A percentile compares a stretch with the other conserved stretches of the same genome.
Evolutionary conservation across 2,113 vertebrate genomes (phyloP).

Genomic region (Corythornis vintsioides): DNA sequence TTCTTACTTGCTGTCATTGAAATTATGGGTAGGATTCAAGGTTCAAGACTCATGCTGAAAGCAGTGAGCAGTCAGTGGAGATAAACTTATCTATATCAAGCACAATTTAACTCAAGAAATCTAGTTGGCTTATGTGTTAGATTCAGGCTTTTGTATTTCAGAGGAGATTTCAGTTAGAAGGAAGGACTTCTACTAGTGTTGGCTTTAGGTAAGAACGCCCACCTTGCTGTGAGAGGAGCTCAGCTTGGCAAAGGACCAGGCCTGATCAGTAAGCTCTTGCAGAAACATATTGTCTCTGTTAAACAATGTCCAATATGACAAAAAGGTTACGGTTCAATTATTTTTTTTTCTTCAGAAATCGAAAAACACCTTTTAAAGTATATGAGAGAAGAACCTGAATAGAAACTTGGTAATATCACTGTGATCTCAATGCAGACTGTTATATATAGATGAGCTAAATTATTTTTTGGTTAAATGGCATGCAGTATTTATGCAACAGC

Average conservation of each 20-base stretch:
- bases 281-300: not conserved
- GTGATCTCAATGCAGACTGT: not conserved
- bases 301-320: not conserved
- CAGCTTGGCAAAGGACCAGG: not conserved
- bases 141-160: not conserved
- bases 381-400: not conserved
- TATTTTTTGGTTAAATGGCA: not conserved
- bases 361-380: not conserved
- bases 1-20: not conserved
- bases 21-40: not conserved
- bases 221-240: not conserved
- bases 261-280: not conserved
- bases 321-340: not conserved
- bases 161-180: not conserved
- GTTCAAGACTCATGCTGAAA: not conserved
- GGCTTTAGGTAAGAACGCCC: not conserved
- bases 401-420: not conserved
- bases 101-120: not conserved
- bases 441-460: not conserved
- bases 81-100: not conserved
- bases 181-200: not conserved
- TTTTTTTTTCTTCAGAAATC: not conserved
- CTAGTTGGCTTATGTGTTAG: not conserved
- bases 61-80: not conserved
- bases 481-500: not conserved